These are phyloP conservation scores for Onychorhynchus coronatus DNA, from an alignment of 2,113 vertebrate genomes.

Conservation along the genomic window DNA sequence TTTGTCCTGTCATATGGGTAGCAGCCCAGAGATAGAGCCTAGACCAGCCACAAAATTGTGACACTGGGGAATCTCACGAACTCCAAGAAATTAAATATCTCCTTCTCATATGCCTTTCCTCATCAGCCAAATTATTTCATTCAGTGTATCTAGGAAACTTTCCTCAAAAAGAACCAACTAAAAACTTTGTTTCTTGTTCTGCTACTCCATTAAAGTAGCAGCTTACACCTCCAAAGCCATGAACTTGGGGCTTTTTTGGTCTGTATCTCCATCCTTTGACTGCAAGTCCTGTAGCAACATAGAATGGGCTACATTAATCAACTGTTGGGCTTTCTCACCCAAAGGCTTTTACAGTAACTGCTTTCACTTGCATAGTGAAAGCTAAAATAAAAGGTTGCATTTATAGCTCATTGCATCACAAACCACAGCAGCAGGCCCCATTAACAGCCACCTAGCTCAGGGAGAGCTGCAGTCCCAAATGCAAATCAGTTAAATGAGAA, in stretches of 20 bases:
- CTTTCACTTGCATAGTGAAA: constrained; percentile 67
- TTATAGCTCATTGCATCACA: constrained; percentile 54
- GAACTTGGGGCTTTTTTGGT: background rate
- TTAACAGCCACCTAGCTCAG: constrained; percentile 51
- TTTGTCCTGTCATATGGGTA: background rate
- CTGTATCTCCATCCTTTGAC: background rate
- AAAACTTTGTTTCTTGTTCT: background rate
- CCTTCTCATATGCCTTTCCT: background rate
- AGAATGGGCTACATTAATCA: constrained; percentile 1
- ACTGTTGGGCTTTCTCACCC: background rate
- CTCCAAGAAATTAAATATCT: background rate
- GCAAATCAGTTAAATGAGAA: constrained; percentile 53
- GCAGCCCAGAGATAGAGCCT: background rate
- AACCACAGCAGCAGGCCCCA: background rate
- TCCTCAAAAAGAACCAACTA: background rate
- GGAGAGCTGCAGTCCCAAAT: constrained; percentile 22
- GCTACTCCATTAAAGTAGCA: background rate
- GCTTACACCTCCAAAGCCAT: background rate
- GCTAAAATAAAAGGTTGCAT: constrained; percentile 57
- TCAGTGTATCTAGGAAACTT: background rate
- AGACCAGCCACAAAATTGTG: background rate
- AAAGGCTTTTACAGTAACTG: constrained; percentile 68
- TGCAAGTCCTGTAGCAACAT: background rate
- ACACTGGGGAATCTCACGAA: background rate
- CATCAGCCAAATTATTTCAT: background rate